Evolutionary conservation across 2,888 invertebrate species (phyloP).

Genomic region (Serripes groenlandicus): DNA sequence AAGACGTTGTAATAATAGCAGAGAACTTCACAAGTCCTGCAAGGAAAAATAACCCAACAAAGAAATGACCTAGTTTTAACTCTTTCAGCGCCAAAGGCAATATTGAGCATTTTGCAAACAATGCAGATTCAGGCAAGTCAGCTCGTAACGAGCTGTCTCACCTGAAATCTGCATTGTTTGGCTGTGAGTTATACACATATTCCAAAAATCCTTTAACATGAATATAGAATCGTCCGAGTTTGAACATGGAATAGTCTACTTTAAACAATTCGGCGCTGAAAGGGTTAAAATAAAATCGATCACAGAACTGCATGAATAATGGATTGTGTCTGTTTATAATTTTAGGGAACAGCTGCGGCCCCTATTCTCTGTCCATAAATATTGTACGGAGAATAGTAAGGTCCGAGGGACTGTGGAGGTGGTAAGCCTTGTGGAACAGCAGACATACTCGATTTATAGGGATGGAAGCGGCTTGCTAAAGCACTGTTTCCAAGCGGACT

Average conservation of each 20-base stretch:
- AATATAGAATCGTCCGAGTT: too few relatives aligned
- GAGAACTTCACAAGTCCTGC: neutral
- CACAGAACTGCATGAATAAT: conserved; percentile 15
- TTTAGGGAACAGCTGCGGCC: conserved; percentile 76
- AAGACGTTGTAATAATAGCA: too few relatives aligned
- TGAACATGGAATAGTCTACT: too few relatives aligned
- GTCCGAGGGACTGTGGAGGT: conserved; percentile 87
- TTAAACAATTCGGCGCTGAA: too few relatives aligned
- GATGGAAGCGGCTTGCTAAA: conserved; percentile 95
- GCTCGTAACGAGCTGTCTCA: too few relatives aligned
- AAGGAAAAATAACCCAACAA: neutral
- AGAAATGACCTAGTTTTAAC: neutral
- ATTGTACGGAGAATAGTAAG: conserved; percentile 94
- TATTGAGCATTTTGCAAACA: too few relatives aligned
- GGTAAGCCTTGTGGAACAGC: conserved; percentile 87
- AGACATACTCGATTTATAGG: conserved; percentile 92
- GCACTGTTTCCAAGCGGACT: conserved; percentile 88
- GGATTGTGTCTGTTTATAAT: neutral
- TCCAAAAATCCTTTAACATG: too few relatives aligned
- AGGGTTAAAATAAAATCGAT: neutral
- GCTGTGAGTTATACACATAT: too few relatives aligned
- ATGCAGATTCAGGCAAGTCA: too few relatives aligned
- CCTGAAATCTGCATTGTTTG: too few relatives aligned
- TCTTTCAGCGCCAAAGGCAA: too few relatives aligned
- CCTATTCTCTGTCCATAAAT: conserved; percentile 91